Evolutionary conservation across 2,888 invertebrate genomes (phyloP).

Genomic region (Crematogaster levior): DNA sequence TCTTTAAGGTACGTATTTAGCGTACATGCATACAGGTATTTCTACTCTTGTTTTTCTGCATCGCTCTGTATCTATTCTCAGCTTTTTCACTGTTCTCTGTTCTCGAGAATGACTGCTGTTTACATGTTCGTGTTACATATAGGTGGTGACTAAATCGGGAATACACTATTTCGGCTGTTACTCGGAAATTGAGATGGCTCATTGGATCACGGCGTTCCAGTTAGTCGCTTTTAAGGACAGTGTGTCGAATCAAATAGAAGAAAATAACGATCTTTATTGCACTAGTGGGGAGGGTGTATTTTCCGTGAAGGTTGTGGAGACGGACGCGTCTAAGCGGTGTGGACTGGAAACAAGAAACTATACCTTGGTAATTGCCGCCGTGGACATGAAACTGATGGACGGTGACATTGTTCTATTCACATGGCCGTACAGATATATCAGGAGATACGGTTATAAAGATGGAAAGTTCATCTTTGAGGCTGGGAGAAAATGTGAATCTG

Average conservation of each 20-base stretch:
- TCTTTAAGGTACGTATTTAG: constrained; percentile 86
- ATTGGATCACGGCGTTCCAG: constrained; percentile 93
- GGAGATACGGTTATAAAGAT: constrained; percentile 94
- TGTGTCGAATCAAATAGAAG: constrained; percentile 90
- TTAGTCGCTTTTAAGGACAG: constrained; percentile 92
- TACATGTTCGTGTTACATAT: not conserved
- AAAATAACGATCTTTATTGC: constrained; percentile 95
- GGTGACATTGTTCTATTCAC: constrained; percentile 90
- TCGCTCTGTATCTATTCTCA: not conserved
- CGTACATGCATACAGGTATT: no score
- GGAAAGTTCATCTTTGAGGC: constrained; percentile 96
- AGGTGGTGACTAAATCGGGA: constrained; percentile 91
- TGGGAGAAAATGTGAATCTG: constrained; percentile 94
- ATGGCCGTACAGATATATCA: constrained; percentile 94
- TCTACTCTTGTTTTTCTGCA: not conserved
- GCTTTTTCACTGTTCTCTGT: not conserved
- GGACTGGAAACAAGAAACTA: constrained; percentile 91
- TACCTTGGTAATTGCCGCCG: constrained; percentile 91
- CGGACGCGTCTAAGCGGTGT: constrained; percentile 93
- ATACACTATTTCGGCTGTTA: constrained; percentile 88
- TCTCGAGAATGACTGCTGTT: not conserved
- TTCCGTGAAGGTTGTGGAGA: constrained; percentile 91
- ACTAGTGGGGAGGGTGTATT: constrained; percentile 94
- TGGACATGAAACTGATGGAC: constrained; percentile 91
- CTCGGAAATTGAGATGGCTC: constrained; percentile 90